phyloP scores from a whole-genome alignment of 2,797 vertebrate species.

The Sebastes miniatus region DNA sequence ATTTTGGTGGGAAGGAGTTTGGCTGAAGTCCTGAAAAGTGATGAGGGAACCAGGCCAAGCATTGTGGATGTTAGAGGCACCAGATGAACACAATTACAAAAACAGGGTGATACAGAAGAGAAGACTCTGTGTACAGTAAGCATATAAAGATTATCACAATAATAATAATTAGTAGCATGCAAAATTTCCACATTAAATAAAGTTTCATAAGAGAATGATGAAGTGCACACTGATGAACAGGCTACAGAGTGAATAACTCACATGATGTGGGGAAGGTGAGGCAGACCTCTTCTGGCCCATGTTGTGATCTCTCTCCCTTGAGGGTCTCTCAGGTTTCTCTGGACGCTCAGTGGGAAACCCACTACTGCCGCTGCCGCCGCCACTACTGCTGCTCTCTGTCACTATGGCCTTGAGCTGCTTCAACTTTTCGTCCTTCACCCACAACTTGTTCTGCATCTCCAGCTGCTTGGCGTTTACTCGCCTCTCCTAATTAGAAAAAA shows the following conservation, averaged over 20 bases:
- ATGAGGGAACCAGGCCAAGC: constrained; percentile 62
- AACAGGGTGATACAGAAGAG: constrained; percentile 14
- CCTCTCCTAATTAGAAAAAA: constrained; percentile 81
- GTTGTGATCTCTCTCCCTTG: constrained; percentile 85
- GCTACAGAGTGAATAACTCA: constrained; percentile 68
- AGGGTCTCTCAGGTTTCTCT: constrained; percentile 85
- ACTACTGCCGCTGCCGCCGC: constrained; percentile 11
- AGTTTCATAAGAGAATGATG: not conserved
- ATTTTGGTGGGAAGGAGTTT: constrained; percentile 65
- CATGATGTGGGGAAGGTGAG: constrained; percentile 84
- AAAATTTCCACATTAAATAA: constrained; percentile 1
- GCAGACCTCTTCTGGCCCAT: constrained; percentile 79
- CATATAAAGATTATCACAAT: not conserved
- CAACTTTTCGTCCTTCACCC: constrained; percentile 98
- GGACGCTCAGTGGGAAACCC: constrained; percentile 55
- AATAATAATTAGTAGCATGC: constrained; percentile 48
- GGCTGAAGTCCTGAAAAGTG: constrained; percentile 73
- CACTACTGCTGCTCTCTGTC: constrained; percentile 81
- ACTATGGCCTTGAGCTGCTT: constrained; percentile 98
- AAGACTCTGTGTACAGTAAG: constrained; percentile 4
- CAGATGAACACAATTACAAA: constrained; percentile 49
- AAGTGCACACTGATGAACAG: not conserved
- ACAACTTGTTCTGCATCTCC: constrained; percentile 98
- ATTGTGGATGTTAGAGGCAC: constrained; percentile 67
- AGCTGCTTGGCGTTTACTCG: constrained; percentile 95